Evolutionary conservation across 1,140 invertebrate genomes (phyloP).

Genomic region (Leucophenga varia): DNA sequence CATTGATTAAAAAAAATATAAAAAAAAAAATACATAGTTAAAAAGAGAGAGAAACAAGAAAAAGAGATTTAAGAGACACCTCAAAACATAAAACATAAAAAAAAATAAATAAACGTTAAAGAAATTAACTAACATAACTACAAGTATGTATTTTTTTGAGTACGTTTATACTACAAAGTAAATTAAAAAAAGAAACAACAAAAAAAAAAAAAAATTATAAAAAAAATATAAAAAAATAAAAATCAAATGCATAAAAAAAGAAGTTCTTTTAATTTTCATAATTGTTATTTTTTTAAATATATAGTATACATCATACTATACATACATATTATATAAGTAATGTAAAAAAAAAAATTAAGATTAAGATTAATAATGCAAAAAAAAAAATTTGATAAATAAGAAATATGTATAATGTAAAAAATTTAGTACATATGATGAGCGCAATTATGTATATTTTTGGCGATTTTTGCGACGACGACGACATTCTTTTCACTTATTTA

Average conservation of each 20-base stretch:
- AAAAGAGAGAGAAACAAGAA: constrained; percentile 5
- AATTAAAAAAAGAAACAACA: constrained; percentile 16
- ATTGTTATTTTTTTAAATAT: too few species aligned
- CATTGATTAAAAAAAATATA: too few species aligned
- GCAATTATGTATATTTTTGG: too few species aligned
- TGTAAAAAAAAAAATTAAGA: constrained; percentile 2
- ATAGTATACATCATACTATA: constrained; percentile 7
- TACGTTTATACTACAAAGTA: constrained; percentile 25
- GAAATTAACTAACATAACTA: constrained; percentile 1
- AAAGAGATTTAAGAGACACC: too few species aligned
- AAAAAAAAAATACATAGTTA: too few species aligned
- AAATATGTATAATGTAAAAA: too few species aligned
- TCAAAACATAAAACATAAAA: not conserved
- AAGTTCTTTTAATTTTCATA: too few species aligned
- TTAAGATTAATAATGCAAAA: too few species aligned
- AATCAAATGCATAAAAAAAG: too few species aligned
- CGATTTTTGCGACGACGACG: too few species aligned
- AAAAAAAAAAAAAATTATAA: constrained; percentile 21
- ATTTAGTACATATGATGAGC: too few species aligned
- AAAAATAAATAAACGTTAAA: not conserved
- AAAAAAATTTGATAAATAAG: too few species aligned
- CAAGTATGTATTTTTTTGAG: constrained; percentile 16
- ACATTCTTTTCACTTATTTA: constrained; percentile 30
- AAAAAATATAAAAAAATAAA: constrained; percentile 10
- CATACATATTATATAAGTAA: constrained; percentile 15